phyloP scores from a whole-genome alignment of 2,797 vertebrate genomes.

The Hipposideros larvatus region DNA sequence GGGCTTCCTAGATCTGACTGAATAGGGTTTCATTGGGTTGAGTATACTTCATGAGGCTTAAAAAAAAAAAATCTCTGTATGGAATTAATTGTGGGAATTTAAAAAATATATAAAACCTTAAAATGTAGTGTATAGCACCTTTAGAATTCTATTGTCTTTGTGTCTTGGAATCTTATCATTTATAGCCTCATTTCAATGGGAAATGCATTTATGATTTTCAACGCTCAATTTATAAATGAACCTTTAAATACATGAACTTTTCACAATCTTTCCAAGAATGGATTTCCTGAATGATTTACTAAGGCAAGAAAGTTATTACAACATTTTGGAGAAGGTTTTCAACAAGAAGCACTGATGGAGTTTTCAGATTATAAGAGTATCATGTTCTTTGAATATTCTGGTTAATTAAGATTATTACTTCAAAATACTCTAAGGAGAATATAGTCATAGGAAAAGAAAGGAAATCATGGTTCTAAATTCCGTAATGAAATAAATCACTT shows the following conservation, averaged over 20 bases:
- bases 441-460: neutral
- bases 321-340: conserved; percentile 35
- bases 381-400: neutral
- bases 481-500: neutral
- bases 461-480: conserved; percentile 20
- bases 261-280: neutral
- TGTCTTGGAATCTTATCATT: neutral
- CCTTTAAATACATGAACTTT: neutral
- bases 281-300: neutral
- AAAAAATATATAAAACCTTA: neutral
- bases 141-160: neutral
- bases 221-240: neutral
- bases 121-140: neutral
- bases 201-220: conserved; percentile 30
- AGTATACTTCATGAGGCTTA: neutral
- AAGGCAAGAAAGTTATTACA: neutral
- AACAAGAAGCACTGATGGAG: neutral
- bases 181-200: neutral
- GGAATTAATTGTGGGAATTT: neutral
- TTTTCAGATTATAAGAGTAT: conserved; percentile 14
- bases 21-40: neutral
- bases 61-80: neutral
- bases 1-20: neutral
- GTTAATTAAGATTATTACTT: neutral
- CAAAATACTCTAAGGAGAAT: conserved; percentile 8